Conservation (phyloP, 2,888 invertebrate species). For the Shargacucullia verbasci region DNA sequence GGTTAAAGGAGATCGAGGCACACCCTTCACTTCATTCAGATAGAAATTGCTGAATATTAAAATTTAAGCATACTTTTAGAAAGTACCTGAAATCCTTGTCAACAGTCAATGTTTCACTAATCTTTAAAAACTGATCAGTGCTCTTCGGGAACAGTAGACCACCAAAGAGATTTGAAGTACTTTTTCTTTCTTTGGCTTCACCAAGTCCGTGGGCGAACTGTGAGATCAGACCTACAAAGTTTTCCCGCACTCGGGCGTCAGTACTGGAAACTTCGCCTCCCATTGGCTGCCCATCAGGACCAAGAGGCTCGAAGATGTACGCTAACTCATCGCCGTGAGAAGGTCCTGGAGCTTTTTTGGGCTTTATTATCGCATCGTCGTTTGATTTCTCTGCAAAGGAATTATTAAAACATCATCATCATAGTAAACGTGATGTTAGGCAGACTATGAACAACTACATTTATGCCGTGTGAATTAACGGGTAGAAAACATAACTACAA, state of each 20-base stretch:
- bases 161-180: slow-evolving; percentile 55
- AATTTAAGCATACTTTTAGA: not conserved
- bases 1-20: too few species aligned
- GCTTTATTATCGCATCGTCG: slow-evolving; percentile 42
- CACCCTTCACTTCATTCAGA: not conserved
- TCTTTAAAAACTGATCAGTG: slow-evolving; percentile 76
- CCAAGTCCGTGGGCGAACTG: slow-evolving; percentile 89
- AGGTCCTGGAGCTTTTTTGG: slow-evolving; percentile 73
- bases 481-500: too few species aligned
- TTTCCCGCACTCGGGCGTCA: slow-evolving; percentile 91
- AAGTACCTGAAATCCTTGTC: slow-evolving; percentile 80
- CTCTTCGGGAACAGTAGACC: slow-evolving; percentile 68
- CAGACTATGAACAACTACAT: too few species aligned
- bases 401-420: too few species aligned
- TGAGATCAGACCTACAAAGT: slow-evolving; percentile 91
- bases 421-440: too few species aligned
- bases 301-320: slow-evolving; percentile 91
- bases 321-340: slow-evolving; percentile 93
- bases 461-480: too few species aligned
- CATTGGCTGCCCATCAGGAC: slow-evolving; percentile 89
- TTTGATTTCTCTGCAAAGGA: slow-evolving; percentile 56
- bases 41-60: too few species aligned
- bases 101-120: slow-evolving; percentile 68
- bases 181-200: slow-evolving; percentile 52
- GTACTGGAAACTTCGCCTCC: slow-evolving; percentile 78